These are phyloP conservation scores for Deroplatys truncata DNA, from an alignment of 2,888 invertebrate genomes.

Conservation along the genomic window DNA sequence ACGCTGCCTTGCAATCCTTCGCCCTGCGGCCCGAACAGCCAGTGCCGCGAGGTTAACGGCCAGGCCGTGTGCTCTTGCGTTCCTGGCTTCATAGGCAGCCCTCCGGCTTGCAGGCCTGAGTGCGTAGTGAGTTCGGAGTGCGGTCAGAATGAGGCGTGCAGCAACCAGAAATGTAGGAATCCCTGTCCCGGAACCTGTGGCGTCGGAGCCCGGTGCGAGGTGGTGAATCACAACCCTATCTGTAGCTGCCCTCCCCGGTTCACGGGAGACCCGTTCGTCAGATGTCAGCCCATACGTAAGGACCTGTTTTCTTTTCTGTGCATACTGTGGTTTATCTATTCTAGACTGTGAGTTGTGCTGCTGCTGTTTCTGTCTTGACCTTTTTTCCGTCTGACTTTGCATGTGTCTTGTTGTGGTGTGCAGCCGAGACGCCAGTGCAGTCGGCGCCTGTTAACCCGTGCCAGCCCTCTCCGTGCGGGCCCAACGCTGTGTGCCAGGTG, in stretches of 20 bases:
- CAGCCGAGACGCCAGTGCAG: conserved; percentile 31
- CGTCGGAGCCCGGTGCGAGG: conserved; percentile 64
- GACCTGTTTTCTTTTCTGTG: conserved; percentile 45
- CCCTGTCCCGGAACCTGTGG: conserved; percentile 73
- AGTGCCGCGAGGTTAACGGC: conserved; percentile 66
- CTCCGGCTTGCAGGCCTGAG: conserved; percentile 66
- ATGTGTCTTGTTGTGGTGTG: neutral
- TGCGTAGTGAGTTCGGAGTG: conserved; percentile 71
- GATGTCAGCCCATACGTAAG: conserved; percentile 63
- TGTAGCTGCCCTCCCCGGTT: conserved; percentile 65
- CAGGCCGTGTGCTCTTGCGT: conserved; percentile 70
- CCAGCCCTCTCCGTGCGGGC: conserved; percentile 63
- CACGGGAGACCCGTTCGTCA: conserved; percentile 77
- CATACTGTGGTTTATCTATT: too few species aligned
- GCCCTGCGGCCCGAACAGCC: conserved; percentile 76
- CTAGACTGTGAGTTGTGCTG: neutral
- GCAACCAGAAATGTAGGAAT: conserved; percentile 64
- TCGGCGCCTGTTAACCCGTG: conserved; percentile 55
- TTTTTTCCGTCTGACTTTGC: neutral
- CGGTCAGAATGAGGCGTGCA: conserved; percentile 59
- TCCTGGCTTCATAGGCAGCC: conserved; percentile 59
- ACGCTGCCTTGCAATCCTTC: conserved; percentile 69
- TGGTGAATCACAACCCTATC: conserved; percentile 69
- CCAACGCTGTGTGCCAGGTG: conserved; percentile 59
- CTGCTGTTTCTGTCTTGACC: conserved; percentile 37